Evolutionary conservation across 2,888 invertebrate genomes (phyloP), one percentile per base, ranked within the genome.

Genomic region (Drosophila merina): DNA sequence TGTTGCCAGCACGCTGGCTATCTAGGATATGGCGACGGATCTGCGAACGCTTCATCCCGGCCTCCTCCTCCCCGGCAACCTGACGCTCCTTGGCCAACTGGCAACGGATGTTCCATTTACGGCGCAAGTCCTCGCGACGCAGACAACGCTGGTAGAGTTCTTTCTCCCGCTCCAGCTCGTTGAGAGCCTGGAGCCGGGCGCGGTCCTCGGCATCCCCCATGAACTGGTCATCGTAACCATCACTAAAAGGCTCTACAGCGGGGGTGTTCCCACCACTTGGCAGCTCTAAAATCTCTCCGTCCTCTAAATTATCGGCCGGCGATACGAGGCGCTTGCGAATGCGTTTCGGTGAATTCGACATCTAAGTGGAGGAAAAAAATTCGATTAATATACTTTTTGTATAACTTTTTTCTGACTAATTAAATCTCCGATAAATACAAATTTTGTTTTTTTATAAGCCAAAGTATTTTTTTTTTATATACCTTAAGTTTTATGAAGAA

Each of bases 201-300:
- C 62, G 59, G 44, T 77, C 73, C 0, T 30, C 57, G 0, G 44
- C 66, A 31, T 66, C 62, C 10, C 66, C 69, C 33, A 56, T 9
- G 0, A 66, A 28, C 7, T 63, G 8, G 5, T 59, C 71, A 44
- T 77, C 59, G 25, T 30, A 74, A 3, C 74, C 76, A 47, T 74
- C 71, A 2, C 1, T 31, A 5, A 49, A 66, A 3, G 31, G 12
- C 5, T 3, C 12, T 7, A 12, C 12, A 5, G 4, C n/a, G 2
- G 6, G 36, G 2, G 2, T n/a, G 2, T n/a, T n/a, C n/a, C 6
- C 12, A n/a, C 26, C 3, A 0, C n/a, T 26, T 33, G 12, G 36
- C 0, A 5, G 8, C 0, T 70, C 64, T 1, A 9, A 7, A 3
- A 69, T 7, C 31, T 76, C 75, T 0, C 54, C 72, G 7, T 75